Evolutionary conservation across 2,888 invertebrate genomes (phyloP), one percentile per base, ranked within the genome.

Genomic region (Apotomis turbidana): DNA sequence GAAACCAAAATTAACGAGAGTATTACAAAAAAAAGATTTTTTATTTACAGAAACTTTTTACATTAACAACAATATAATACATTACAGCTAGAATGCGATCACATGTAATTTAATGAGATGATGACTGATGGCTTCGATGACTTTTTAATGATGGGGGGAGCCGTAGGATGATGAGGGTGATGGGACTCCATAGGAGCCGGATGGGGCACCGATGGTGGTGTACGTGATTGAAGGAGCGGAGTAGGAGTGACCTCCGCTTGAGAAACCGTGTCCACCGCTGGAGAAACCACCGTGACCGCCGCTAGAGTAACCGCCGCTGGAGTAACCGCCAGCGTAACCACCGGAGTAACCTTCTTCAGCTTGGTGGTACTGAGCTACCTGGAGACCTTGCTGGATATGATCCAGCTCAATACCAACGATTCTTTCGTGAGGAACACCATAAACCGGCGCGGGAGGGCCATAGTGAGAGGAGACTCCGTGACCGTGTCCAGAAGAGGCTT

Each of bases 391-490:
- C 84, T 97, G 96, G 81, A 97, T 95, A 76, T 97, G 97, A 83
- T 97, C 97, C 74, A 97, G 95, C 88, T 97, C 97, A 82, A 97
- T 96, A 74, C 97, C 97, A 73, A 97, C 97, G 75, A 97, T 96
- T 77, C 95, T 95, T 63, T 94, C 93, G 0, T 90, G 80, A 68
- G 96, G 96, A 0, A 95, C 96, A 75, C 96, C 96, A 87, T 96
- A 96, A 58, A 94, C 94, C 5, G 96, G 94, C 51, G 95, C 95
- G 59, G 97, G 97, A 63, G 94, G 93, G 36, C 96, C 96, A 87
- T 96, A 96, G 73, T 95, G 91, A 55, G 96, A 95, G 12, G 96
- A 96, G 77, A 95, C 89, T 3, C 93, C 93, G 76, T 94, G 94
- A 27, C 89, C 87, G 74, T 90, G 90, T 41, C 94, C 93, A 72